A percentile compares a stretch with the other conserved stretches of the same genome.
Conservation (phyloP, 2,888 invertebrate genomes). For the Dicyrtomina minuta region DNA sequence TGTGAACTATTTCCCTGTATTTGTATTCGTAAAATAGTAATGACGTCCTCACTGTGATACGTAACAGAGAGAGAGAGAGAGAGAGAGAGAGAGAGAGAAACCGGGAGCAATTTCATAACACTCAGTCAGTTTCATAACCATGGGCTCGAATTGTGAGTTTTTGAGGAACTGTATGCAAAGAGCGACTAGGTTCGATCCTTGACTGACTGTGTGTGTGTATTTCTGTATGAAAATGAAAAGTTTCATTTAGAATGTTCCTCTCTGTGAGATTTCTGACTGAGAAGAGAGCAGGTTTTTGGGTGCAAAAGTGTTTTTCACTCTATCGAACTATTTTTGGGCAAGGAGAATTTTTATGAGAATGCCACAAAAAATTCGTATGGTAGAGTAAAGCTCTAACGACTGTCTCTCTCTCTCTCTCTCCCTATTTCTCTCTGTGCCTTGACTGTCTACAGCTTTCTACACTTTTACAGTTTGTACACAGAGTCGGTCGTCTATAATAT, state of each 20-base stretch:
- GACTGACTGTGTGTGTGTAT: not conserved
- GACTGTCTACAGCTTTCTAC: conserved; percentile 15
- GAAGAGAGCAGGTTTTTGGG: conserved; percentile 46
- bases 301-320: conserved; percentile 42
- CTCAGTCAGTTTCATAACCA: not conserved
- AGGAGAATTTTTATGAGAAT: conserved; percentile 47
- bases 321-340: conserved; percentile 50
- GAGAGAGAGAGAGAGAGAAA: not conserved
- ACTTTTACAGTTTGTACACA: no score
- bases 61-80: not conserved
- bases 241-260: not conserved
- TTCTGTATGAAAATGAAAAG: conserved; percentile 5
- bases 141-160: no score
- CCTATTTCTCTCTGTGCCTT: no score
- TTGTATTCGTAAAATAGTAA: no score
- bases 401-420: no score
- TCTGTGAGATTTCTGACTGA: conserved; percentile 17
- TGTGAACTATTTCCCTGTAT: not conserved
- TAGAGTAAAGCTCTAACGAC: conserved; percentile 30
- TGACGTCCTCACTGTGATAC: no score
- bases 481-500: not conserved
- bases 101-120: not conserved
- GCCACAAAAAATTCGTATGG: conserved; percentile 26
- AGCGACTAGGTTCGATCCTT: no score
- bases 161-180: no score